These are phyloP conservation scores for Atta colombica DNA, from an alignment of 1,140 invertebrate genomes.

Conservation along the genomic window DNA sequence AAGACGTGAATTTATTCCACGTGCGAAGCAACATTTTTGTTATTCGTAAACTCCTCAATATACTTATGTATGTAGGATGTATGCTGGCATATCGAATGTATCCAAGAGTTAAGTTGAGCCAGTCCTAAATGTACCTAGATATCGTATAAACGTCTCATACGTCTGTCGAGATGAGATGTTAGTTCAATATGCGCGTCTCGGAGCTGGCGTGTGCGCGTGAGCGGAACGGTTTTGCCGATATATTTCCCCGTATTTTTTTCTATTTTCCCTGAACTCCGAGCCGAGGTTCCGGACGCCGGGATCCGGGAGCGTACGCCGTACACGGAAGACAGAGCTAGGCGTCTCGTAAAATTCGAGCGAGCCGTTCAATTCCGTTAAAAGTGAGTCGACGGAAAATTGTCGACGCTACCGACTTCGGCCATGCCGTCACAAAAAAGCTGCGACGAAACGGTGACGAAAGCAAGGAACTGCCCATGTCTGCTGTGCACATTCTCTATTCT, in stretches of 20 bases:
- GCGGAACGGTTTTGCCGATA: slow-evolving; percentile 44
- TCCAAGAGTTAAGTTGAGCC: slow-evolving; percentile 37
- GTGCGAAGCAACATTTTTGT: not conserved
- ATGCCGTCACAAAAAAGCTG: slow-evolving; percentile 32
- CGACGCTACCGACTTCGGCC: slow-evolving; percentile 36
- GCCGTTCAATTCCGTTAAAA: slow-evolving; percentile 69
- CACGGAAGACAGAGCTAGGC: slow-evolving; percentile 19
- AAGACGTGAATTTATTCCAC: not conserved
- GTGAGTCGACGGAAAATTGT: slow-evolving; percentile 57
- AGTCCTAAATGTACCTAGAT: slow-evolving; percentile 56
- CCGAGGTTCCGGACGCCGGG: not conserved
- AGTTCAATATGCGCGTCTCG: slow-evolving; percentile 22
- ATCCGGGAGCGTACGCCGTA: not conserved
- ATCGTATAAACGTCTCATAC: slow-evolving; percentile 68
- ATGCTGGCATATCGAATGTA: slow-evolving; percentile 19
- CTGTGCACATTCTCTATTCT: not conserved
- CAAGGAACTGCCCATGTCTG: not conserved
- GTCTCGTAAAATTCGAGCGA: slow-evolving; percentile 62
- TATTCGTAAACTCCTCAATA: not conserved
- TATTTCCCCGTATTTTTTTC: slow-evolving; percentile 49
- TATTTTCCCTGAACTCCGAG: slow-evolving; percentile 14
- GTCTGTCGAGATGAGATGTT: slow-evolving; percentile 24
- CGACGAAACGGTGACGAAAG: slow-evolving; percentile 28
- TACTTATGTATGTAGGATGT: slow-evolving; percentile 5
- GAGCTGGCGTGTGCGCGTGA: not conserved